Conservation (phyloP, 2,888 invertebrate species). For the Cephus rjabovi region DNA sequence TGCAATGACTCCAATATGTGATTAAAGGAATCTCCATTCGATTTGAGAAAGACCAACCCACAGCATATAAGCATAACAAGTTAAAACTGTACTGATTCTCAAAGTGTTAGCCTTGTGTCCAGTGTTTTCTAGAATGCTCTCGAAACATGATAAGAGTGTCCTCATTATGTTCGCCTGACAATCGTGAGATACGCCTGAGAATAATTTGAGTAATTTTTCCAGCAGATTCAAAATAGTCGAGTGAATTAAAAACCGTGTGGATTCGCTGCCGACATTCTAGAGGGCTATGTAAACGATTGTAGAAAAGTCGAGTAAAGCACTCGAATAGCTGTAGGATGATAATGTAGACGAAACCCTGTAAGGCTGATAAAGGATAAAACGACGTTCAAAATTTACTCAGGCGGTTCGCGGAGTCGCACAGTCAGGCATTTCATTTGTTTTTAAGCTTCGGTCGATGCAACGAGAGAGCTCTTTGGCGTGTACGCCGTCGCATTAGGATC, state of each 20-base stretch:
- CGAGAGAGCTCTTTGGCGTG: conserved; percentile 82
- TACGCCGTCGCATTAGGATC: conserved; percentile 94
- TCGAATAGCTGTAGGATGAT: background rate
- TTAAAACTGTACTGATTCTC: conserved; percentile 34
- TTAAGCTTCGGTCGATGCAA: conserved; percentile 72
- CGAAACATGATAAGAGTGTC: conserved; percentile 32
- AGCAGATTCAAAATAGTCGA: background rate
- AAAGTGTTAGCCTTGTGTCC: conserved; percentile 12
- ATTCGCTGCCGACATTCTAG: background rate
- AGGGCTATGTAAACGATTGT: background rate
- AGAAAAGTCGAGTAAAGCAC: background rate
- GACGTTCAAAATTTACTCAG: background rate
- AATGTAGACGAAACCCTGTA: background rate
- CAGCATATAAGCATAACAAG: conserved; percentile 40
- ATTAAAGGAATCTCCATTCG: background rate
- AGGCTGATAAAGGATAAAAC: background rate
- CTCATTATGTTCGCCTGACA: conserved; percentile 24
- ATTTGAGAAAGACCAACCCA: conserved; percentile 37
- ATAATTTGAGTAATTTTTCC: background rate
- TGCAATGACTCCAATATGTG: background rate
- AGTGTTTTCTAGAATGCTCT: conserved; percentile 25
- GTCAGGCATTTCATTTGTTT: conserved; percentile 15
- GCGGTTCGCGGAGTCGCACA: background rate
- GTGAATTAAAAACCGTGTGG: background rate
- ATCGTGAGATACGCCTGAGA: conserved; percentile 18